Base-by-base conservation (phyloP, 2,113 vertebrate genomes). In the Heloderma charlesbogerti region DNA sequence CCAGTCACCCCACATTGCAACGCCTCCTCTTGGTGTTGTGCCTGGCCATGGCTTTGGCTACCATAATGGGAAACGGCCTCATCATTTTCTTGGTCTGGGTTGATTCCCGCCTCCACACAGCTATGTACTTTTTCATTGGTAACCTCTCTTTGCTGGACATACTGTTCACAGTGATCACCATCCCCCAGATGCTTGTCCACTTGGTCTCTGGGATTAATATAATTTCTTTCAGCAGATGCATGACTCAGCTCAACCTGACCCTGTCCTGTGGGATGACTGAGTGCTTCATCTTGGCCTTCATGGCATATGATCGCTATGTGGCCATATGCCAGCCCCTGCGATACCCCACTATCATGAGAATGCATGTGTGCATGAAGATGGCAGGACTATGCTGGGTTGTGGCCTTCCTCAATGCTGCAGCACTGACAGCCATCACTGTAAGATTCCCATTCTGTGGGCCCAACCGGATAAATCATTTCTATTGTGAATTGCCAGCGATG, bases 41-140 rank as follows among this genome's bases (percentile, higher is more conserved):
- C 51, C 45, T 45, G 6, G 34, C 0, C 15, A 77, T 69, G 25
- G 79, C 2, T 67, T 25, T 88, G 4, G 12, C 92, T 18, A 94
- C 92, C 87, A 13, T 92, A 34, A 40, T 88, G 86, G 83, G 80
- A 16, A 91, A 92, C 10, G 51, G 60, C 51, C 75, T 83, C 45
- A 27, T 88, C 86, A 18, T 54, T 83, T 57, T 87, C 85, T 72
- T 81, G 57, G 48, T 88, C 27, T 88, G 29, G 90, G 84, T 78
- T 25, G 77, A 89, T 88, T 78, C 54, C 91, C 45, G 43, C 18
- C 78, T 93, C 1, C 92, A 71, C 16, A 91, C 69, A 2, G 95
- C 88, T 27, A 95, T 96, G 93, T 92, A 95, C 34, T 94, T 94
- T 77, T 95, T 95, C 91, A 84, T 95, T 79, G 90, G 93, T 29